A percentile compares a stretch with the other conserved stretches of the same genome.
Conservation (phyloP, 2,113 vertebrate genomes). For the Columba janthina region DNA sequence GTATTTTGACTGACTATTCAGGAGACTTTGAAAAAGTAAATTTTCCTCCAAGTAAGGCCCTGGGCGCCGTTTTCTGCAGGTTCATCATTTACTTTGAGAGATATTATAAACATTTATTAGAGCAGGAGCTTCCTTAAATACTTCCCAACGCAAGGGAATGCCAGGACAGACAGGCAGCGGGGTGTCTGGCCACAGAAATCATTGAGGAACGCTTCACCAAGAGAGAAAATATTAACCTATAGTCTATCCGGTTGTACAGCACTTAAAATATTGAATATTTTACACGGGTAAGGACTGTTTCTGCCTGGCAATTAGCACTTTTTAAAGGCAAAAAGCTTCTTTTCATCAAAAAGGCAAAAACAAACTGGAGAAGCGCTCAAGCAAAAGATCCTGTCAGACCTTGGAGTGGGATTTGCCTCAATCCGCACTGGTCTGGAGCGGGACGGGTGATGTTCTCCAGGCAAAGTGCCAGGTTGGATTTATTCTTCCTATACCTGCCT, state of each 20-base stretch:
- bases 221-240: neutral
- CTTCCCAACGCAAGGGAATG: neutral
- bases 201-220: neutral
- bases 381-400: neutral
- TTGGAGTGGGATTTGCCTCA: neutral
- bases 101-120: neutral
- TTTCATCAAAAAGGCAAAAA: neutral
- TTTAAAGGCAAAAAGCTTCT: neutral
- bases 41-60: neutral
- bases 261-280: neutral
- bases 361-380: neutral
- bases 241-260: rapidly evolving
- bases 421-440: neutral
- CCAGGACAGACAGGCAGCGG: neutral
- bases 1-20: neutral
- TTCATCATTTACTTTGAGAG: neutral
- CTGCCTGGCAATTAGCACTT: neutral
- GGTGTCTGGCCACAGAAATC: neutral
- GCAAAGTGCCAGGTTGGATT: neutral
- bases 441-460: neutral
- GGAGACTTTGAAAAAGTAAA: neutral
- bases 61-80: neutral
- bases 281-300: neutral
- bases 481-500: conserved; percentile 4
- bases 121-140: neutral